Conservation (phyloP, 2,797 vertebrate genomes). For the Tamandua tetradactyla region DNA sequence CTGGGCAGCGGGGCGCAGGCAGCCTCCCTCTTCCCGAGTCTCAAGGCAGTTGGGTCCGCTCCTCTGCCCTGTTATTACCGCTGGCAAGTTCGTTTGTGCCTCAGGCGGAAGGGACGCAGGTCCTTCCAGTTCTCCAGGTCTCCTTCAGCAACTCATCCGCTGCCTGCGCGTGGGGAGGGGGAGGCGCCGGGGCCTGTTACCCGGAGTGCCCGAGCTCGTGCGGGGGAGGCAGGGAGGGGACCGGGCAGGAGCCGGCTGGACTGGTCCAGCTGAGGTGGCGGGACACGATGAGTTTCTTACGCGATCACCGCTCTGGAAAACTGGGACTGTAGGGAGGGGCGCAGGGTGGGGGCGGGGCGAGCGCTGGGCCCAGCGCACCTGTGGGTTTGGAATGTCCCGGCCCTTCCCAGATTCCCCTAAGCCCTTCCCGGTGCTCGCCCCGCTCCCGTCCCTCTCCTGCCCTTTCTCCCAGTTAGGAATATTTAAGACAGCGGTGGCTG, state of each 20-base stretch:
- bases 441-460: not conserved
- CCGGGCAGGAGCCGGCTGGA: slow-evolving; percentile 52
- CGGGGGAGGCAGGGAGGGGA: slow-evolving; percentile 38
- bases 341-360: not conserved
- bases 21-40: not conserved
- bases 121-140: slow-evolving; percentile 77
- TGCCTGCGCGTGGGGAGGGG: slow-evolving; percentile 25
- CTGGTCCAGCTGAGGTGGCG: slow-evolving; percentile 38
- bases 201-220: slow-evolving; percentile 37
- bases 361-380: not conserved
- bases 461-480: not conserved
- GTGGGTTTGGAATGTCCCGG: not conserved
- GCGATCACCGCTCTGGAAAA: not conserved
- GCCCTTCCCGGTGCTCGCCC: not conserved
- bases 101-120: slow-evolving; percentile 49
- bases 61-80: slow-evolving; percentile 71
- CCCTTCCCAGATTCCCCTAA: not conserved
- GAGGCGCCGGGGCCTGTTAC: slow-evolving; percentile 71
- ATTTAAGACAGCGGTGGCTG: not conserved
- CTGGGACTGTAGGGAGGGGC: slow-evolving; percentile 60
- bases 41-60: slow-evolving; percentile 55
- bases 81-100: slow-evolving; percentile 50
- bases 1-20: not conserved
- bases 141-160: slow-evolving; percentile 29
- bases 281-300: slow-evolving; percentile 32